Conservation (phyloP, 2,797 vertebrate species). For the Liparis tanakae region DNA sequence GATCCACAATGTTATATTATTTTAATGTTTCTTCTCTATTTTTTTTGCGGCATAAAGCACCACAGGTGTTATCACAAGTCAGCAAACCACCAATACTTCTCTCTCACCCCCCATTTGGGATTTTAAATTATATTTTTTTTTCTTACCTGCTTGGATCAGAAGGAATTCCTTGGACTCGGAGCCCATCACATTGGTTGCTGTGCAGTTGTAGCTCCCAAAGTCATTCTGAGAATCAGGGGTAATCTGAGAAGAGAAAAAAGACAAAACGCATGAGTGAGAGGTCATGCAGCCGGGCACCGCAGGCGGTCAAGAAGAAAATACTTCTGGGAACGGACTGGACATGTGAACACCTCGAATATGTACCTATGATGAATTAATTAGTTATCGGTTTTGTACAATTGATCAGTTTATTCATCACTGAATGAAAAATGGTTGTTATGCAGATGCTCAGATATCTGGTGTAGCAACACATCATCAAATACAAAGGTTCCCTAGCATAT, state of each 20-base stretch:
- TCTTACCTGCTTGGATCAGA: slow-evolving; percentile 92
- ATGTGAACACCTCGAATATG: not conserved
- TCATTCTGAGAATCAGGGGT: slow-evolving; percentile 91
- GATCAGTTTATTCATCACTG: not conserved
- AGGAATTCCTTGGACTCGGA: slow-evolving; percentile 95
- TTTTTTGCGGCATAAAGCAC: not conserved
- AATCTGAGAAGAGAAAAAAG: slow-evolving; percentile 65
- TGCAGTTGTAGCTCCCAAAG: slow-evolving; percentile 98
- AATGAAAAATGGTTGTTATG: not conserved
- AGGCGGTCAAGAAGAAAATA: not conserved
- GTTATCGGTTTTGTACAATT: not conserved
- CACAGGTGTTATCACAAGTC: not conserved
- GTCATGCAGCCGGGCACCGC: not conserved
- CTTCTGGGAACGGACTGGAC: not conserved
- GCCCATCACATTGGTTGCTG: slow-evolving; percentile 91
- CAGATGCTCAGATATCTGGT: slow-evolving; percentile 10
- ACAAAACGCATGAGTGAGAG: not conserved
- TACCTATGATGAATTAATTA: not conserved
- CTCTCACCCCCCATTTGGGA: not conserved
- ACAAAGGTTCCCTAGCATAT: not conserved
- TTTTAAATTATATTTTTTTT: not conserved
- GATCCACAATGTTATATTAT: not conserved
- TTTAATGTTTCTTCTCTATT: not conserved
- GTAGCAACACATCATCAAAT: slow-evolving; percentile 7
- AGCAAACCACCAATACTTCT: not conserved